phyloP scores from a whole-genome alignment of 2,888 invertebrate species.

The Tricholauxania praeusta region DNA sequence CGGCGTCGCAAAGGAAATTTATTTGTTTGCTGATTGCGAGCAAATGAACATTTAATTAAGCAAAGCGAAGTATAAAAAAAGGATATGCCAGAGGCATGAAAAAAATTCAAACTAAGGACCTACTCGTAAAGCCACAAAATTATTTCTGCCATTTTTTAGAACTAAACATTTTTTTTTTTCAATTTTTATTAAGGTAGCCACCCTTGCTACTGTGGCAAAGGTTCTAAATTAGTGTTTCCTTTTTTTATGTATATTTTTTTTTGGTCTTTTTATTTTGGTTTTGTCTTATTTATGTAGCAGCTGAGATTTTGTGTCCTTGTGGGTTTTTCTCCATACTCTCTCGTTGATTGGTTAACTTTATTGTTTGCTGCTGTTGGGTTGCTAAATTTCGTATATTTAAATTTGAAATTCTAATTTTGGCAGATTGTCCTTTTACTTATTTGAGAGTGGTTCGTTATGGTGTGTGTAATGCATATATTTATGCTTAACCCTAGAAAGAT shows the following conservation, averaged over 20 bases:
- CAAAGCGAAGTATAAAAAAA: slow-evolving; percentile 49
- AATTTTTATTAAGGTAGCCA: not conserved
- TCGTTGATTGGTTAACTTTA: not conserved
- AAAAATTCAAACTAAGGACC: too few species aligned
- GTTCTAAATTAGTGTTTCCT: not conserved
- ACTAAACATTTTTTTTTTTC: too few species aligned
- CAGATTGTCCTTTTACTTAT: slow-evolving; percentile 18
- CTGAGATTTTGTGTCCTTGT: slow-evolving; percentile 27
- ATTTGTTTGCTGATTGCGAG: slow-evolving; percentile 61
- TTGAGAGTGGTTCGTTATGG: slow-evolving; percentile 7
- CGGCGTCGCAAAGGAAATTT: slow-evolving; percentile 49
- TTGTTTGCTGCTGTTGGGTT: slow-evolving; percentile 13
- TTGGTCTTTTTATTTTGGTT: not conserved
- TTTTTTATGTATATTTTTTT: not conserved
- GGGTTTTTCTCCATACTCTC: not conserved
- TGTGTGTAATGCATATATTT: not conserved
- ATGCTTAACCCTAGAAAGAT: too few species aligned
- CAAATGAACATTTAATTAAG: slow-evolving; percentile 63
- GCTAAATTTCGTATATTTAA: not conserved
- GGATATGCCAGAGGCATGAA: too few species aligned
- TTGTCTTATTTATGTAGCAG: not conserved
- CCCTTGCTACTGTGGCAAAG: not conserved
- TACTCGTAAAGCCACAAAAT: too few species aligned
- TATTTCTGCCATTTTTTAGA: too few species aligned
- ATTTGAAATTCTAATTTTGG: slow-evolving; percentile 39